Conservation (phyloP, 2,797 vertebrate species). For the Streptopelia turtur region DNA sequence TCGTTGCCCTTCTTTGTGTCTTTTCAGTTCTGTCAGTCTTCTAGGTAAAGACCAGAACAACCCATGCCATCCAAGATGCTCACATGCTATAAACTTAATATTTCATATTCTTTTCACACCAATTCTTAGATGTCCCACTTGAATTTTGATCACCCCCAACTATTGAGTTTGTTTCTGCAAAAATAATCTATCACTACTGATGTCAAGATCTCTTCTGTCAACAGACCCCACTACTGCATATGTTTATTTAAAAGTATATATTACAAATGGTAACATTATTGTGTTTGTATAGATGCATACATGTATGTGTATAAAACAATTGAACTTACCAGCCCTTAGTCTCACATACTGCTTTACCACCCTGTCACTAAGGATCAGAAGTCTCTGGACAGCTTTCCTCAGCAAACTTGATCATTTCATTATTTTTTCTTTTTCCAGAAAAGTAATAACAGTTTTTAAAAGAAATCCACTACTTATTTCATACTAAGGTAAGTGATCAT, state of each 20-base stretch:
- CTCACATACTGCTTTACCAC: not conserved
- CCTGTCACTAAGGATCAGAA: not conserved
- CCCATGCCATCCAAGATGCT: not conserved
- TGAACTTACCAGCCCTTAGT: not conserved
- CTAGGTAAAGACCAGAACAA: not conserved
- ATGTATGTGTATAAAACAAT: accelerated
- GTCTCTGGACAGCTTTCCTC: not conserved
- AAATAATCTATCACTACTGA: not conserved
- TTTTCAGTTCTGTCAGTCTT: not conserved
- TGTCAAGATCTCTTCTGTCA: not conserved
- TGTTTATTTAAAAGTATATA: not conserved
- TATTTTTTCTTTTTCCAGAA: not conserved
- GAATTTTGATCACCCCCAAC: not conserved
- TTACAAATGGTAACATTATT: not conserved
- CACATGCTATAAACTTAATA: not conserved
- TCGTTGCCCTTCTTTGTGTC: not conserved
- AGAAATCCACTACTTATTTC: not conserved
- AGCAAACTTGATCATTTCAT: not conserved
- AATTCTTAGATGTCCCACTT: not conserved
- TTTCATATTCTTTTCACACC: not conserved
- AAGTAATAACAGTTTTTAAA: not conserved
- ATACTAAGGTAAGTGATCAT: not conserved
- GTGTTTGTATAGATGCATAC: not conserved
- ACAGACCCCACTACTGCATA: not conserved
- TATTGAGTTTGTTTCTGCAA: not conserved